These are phyloP conservation scores for Silvanus unidentatus DNA, from an alignment of 2,888 invertebrate species.

Conservation along the genomic window DNA sequence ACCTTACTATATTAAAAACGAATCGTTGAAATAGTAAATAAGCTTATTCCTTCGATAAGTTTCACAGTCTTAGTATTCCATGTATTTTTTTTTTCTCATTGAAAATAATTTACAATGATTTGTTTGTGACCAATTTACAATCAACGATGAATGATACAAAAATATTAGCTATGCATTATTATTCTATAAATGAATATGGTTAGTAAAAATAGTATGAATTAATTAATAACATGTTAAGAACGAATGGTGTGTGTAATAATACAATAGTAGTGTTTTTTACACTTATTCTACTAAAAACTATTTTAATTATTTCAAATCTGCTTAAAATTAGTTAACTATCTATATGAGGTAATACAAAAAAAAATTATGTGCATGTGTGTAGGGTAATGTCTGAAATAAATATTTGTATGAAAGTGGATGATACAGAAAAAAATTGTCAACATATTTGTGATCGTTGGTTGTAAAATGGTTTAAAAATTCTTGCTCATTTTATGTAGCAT, in stretches of 20 bases:
- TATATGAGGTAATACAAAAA: slow-evolving; percentile 18
- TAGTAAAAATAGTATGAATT: slow-evolving; percentile 1
- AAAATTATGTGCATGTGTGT: not conserved
- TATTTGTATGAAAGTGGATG: slow-evolving; percentile 18
- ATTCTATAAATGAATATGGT: too few relatives aligned
- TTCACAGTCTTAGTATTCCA: slow-evolving; percentile 35
- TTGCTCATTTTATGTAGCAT: slow-evolving; percentile 32
- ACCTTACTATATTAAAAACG: slow-evolving; percentile 30
- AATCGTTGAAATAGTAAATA: slow-evolving; percentile 14
- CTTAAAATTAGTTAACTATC: not conserved
- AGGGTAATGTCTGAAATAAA: slow-evolving; percentile 19
- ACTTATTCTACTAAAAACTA: not conserved
- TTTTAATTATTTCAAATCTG: not conserved
- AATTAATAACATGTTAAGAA: not conserved
- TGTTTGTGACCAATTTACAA: slow-evolving; percentile 28
- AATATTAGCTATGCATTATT: not conserved
- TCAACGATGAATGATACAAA: slow-evolving; percentile 19
- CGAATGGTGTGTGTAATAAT: not conserved
- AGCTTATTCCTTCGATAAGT: slow-evolving; percentile 25
- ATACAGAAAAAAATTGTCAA: slow-evolving; percentile 6
- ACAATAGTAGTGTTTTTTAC: not conserved
- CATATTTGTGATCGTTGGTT: slow-evolving; percentile 28
- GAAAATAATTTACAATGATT: slow-evolving; percentile 19
- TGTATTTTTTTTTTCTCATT: slow-evolving; percentile 12
- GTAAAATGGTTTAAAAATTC: slow-evolving; percentile 32